A percentile compares a stretch with the other conserved stretches of the same genome.
Conservation (phyloP, 2,888 invertebrate genomes). For the Synanthedon andrenaeformis region DNA sequence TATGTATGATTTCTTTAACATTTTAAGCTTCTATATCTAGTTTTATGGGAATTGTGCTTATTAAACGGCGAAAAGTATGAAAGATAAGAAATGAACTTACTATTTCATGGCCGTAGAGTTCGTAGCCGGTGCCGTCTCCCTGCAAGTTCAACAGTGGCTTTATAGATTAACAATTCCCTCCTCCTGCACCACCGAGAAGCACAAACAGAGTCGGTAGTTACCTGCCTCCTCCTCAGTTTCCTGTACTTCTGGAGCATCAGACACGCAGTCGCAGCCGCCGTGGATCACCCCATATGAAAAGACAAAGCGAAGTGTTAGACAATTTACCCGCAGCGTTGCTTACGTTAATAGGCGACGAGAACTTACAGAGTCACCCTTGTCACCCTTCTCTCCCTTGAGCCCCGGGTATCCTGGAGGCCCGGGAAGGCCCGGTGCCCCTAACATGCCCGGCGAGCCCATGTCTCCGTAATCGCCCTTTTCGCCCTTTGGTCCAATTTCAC, state of each 20-base stretch:
- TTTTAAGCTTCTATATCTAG: too few relatives aligned
- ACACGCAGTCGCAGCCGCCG: conserved; percentile 16
- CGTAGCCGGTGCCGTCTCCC: conserved; percentile 83
- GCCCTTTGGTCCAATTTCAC: conserved; percentile 87
- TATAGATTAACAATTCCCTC: conserved; percentile 54
- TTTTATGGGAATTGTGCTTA: too few relatives aligned
- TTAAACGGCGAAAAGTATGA: background rate
- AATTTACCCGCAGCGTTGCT: background rate
- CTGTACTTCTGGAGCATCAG: conserved; percentile 78
- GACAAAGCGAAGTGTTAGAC: conserved; percentile 13
- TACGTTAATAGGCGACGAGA: background rate
- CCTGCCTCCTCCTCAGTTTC: conserved; percentile 84
- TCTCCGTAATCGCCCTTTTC: conserved; percentile 91
- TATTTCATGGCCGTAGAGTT: conserved; percentile 79
- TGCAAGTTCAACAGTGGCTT: conserved; percentile 73
- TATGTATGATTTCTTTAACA: too few relatives aligned
- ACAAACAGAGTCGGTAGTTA: conserved; percentile 54
- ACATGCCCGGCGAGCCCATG: conserved; percentile 92
- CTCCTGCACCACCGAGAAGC: background rate
- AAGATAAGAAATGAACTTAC: conserved; percentile 56
- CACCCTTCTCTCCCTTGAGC: conserved; percentile 90
- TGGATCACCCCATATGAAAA: conserved; percentile 22
- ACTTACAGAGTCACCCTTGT: conserved; percentile 93
- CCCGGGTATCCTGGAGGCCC: conserved; percentile 90
- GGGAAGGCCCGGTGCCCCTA: conserved; percentile 91